Base-by-base conservation (phyloP, 2,888 invertebrate species). In the Cremastobaeus sp. region DNA sequence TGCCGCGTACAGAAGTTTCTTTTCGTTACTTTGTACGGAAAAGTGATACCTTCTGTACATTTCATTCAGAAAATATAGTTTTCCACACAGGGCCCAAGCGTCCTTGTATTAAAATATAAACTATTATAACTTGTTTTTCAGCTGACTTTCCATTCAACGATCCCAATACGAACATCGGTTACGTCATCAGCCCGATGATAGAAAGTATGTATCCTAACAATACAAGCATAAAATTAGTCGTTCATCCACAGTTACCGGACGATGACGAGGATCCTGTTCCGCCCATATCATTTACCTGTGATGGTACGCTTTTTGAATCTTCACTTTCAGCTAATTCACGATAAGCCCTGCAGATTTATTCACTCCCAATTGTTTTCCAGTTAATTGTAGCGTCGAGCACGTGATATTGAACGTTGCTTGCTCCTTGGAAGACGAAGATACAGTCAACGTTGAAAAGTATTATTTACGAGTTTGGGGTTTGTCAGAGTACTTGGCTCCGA, bases 281-380 rank as follows among this genome's bases (percentile, higher is more conserved):
- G 86, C 95, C 97, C 4, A 92, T 96, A 79, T 92, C 92, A 8
- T 98, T 98, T 87, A 97, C 97, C 30, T 97, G 97, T 84, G 96
- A 97, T 89, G 95, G 97, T 96, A n/a, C n/a, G n/a, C n/a, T n/a
- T n/a, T n/a, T n/a, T n/a, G n/a, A n/a, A n/a, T n/a, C n/a, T n/a
- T n/a, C n/a, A n/a, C n/a, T n/a, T n/a, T n/a, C n/a, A n/a, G n/a
- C n/a, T n/a, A n/a, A n/a, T n/a, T n/a, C n/a, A n/a, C n/a, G n/a
- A n/a, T n/a, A n/a, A n/a, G n/a, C n/a, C n/a, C n/a, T n/a, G n/a
- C n/a, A n/a, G n/a, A n/a, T n/a, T n/a, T n/a, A n/a, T n/a, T n/a
- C n/a, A n/a, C n/a, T n/a, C n/a, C n/a, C n/a, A 89, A 28, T 15
- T 39, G 1, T 28, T 14, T 89, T 92, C 65, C 89, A 96, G 97